phyloP scores from a whole-genome alignment of 2,113 vertebrate species.

The Daubentonia madagascariensis region DNA sequence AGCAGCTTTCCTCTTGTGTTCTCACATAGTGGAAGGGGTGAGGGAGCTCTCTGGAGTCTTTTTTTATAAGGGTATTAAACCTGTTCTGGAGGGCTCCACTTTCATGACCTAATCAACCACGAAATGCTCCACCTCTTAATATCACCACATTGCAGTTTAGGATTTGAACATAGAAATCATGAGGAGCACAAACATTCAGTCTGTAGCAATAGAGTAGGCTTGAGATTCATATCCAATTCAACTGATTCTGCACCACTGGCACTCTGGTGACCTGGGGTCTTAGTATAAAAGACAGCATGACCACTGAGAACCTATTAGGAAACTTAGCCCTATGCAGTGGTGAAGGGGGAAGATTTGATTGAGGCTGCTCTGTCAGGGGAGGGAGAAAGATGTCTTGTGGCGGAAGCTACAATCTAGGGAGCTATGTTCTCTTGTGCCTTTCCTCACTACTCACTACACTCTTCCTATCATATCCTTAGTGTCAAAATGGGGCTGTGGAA shows the following conservation, averaged over 20 bases:
- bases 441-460: background rate
- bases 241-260: too few species aligned
- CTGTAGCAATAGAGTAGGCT: background rate
- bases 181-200: too few species aligned
- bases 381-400: background rate
- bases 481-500: background rate
- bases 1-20: fast-evolving
- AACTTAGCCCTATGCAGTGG: background rate
- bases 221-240: background rate
- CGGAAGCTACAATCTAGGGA: background rate
- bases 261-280: background rate
- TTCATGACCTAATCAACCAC: background rate
- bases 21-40: background rate
- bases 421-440: background rate
- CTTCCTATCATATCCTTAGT: background rate
- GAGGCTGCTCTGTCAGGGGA: background rate
- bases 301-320: fast-evolving
- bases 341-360: background rate
- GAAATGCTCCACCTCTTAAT: too few species aligned
- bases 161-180: background rate
- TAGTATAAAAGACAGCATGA: background rate
- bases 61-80: background rate
- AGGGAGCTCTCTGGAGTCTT: background rate
- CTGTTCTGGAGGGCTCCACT: fast-evolving
- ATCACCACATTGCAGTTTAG: background rate